Conservation (phyloP, 2,888 invertebrate genomes). For the Apomyelois bistriatella region DNA sequence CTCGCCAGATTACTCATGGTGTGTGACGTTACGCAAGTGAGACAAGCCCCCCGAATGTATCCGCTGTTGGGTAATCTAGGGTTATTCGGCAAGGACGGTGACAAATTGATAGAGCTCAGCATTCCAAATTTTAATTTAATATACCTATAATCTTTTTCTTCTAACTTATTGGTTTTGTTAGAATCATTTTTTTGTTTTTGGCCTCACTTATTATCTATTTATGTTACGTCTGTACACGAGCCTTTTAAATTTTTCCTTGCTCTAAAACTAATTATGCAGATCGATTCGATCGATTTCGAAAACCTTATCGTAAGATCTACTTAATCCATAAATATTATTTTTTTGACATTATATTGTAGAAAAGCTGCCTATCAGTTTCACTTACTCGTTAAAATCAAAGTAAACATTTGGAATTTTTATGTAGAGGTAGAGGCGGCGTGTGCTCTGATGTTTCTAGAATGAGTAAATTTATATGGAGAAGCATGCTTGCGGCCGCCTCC, state of each 20-base stretch:
- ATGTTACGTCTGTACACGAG: too few species aligned
- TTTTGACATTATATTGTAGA: too few species aligned
- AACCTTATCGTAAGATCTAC: too few species aligned
- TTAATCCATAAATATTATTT: too few species aligned
- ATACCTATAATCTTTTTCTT: too few species aligned
- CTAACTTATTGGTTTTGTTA: too few species aligned
- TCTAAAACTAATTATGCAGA: too few species aligned
- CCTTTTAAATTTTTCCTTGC: too few species aligned
- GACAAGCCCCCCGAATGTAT: slow-evolving; percentile 46
- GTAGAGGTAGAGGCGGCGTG: background rate
- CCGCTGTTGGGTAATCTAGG: slow-evolving; percentile 38
- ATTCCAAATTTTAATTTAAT: too few species aligned
- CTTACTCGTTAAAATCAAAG: slow-evolving; percentile 9
- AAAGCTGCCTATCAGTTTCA: background rate
- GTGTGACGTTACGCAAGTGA: slow-evolving; percentile 44
- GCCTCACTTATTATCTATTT: too few species aligned
- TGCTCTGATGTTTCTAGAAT: slow-evolving; percentile 8
- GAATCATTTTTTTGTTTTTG: too few species aligned
- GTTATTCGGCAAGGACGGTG: slow-evolving; percentile 28
- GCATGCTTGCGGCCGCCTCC: slow-evolving; percentile 11
- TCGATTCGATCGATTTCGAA: too few species aligned
- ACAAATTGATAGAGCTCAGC: slow-evolving; percentile 10
- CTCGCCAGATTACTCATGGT: slow-evolving; percentile 49
- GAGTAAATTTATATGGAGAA: slow-evolving; percentile 19
- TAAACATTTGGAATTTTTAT: slow-evolving; percentile 11